phyloP scores from a whole-genome alignment of 1,140 invertebrate species.

The Phthorimaea operculella region DNA sequence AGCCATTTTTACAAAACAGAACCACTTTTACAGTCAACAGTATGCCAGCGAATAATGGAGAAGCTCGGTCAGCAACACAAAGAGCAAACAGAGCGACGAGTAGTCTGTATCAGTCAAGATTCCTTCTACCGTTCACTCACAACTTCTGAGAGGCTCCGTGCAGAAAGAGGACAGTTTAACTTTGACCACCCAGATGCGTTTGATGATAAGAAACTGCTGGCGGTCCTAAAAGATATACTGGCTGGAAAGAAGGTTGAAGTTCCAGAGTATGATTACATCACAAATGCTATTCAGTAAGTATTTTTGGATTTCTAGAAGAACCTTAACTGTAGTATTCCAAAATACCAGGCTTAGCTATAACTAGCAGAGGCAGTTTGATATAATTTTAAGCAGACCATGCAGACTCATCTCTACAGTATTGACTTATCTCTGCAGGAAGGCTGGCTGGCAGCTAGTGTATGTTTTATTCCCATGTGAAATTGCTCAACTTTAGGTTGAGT shows the following conservation, averaged over 20 bases:
- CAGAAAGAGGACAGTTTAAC: slow-evolving; percentile 93
- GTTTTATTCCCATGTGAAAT: no score
- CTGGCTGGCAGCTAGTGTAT: no score
- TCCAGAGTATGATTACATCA: slow-evolving; percentile 91
- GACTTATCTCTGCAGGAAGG: no score
- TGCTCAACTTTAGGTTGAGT: no score
- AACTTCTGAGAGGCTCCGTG: slow-evolving; percentile 81
- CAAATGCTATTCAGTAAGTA: slow-evolving; percentile 53
- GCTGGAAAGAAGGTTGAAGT: slow-evolving; percentile 87
- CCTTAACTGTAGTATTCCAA: background rate
- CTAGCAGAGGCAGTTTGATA: no score
- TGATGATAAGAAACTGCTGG: slow-evolving; percentile 84
- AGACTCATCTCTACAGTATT: no score
- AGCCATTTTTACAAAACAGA: no score
- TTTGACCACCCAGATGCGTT: slow-evolving; percentile 98
- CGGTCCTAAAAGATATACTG: slow-evolving; percentile 83
- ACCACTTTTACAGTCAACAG: slow-evolving; percentile 82
- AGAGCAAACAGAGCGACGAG: slow-evolving; percentile 88
- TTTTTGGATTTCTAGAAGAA: background rate
- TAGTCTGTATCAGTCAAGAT: slow-evolving; percentile 95
- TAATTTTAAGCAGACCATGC: no score
- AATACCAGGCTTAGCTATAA: no score
- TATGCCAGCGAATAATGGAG: slow-evolving; percentile 96
- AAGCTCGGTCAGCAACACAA: slow-evolving; percentile 91
- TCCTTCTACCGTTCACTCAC: slow-evolving; percentile 93